Evolutionary conservation across 1,140 invertebrate genomes (phyloP).

Genomic region (Procambarus clarkii): DNA sequence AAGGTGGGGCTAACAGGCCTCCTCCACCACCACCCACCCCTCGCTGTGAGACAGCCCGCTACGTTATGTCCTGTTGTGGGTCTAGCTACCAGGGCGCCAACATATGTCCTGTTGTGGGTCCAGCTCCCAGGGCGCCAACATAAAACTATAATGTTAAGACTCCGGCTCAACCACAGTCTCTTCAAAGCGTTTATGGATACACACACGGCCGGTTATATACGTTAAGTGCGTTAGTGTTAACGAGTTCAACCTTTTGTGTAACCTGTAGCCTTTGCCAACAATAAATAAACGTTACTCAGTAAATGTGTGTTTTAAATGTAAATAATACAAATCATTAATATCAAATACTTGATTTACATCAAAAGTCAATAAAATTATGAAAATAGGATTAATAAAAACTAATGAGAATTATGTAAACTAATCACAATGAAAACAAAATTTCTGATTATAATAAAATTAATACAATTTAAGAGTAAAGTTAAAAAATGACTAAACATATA

Average conservation of each 20-base stretch:
- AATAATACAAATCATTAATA: too few relatives aligned
- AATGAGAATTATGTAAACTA: not conserved
- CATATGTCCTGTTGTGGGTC: too few relatives aligned
- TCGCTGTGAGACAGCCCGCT: not conserved
- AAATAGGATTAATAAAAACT: too few relatives aligned
- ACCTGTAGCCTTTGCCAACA: too few relatives aligned
- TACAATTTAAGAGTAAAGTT: not conserved
- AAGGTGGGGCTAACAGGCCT: too few relatives aligned
- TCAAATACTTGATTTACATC: too few relatives aligned
- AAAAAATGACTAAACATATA: not conserved
- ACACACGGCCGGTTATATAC: not conserved
- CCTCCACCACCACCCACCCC: not conserved
- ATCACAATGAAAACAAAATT: conserved; percentile 1
- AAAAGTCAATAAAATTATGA: too few relatives aligned
- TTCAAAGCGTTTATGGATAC: not conserved
- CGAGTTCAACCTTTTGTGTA: too few relatives aligned
- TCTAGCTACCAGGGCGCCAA: not conserved
- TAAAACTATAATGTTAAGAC: not conserved
- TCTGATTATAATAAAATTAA: not conserved
- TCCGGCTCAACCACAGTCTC: not conserved
- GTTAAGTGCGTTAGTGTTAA: too few relatives aligned
- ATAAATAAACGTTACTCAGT: not conserved
- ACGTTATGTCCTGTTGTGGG: not conserved
- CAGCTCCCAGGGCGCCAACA: not conserved
- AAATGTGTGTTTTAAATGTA: too few relatives aligned